phyloP scores from a whole-genome alignment of 2,888 invertebrate species.

The Rutpela maculata region DNA sequence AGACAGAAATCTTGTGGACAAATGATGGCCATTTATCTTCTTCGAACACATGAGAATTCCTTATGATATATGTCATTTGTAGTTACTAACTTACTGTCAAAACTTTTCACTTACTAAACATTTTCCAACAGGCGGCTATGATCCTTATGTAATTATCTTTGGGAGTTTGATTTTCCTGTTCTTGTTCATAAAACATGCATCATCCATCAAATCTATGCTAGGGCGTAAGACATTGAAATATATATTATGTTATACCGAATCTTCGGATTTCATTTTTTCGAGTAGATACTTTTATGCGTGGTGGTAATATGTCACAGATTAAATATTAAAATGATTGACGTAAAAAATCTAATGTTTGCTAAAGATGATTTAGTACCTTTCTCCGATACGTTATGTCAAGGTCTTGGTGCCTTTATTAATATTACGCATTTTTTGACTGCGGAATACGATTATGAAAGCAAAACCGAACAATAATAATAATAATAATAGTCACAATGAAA shows the following conservation, averaged over 20 bases:
- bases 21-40: conserved; percentile 46
- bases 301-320: background rate
- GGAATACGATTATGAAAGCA: no score
- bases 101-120: conserved; percentile 23
- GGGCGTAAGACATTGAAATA: background rate
- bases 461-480: no score
- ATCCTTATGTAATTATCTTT: background rate
- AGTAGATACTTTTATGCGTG: background rate
- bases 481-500: no score
- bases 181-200: background rate
- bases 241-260: background rate
- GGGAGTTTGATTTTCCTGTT: background rate
- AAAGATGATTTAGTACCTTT: no score
- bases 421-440: no score
- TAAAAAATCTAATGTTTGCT: no score
- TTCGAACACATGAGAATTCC: conserved; percentile 37
- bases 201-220: background rate
- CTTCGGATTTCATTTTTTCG: background rate
- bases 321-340: background rate
- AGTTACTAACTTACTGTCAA: conserved; percentile 38
- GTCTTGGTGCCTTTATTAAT: no score
- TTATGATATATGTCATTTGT: conserved; percentile 39
- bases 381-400: no score
- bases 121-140: background rate
- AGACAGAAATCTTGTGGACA: conserved; percentile 32